These are phyloP conservation scores for Listronotus oregonensis DNA, from an alignment of 1,140 invertebrate species.

Conservation along the genomic window DNA sequence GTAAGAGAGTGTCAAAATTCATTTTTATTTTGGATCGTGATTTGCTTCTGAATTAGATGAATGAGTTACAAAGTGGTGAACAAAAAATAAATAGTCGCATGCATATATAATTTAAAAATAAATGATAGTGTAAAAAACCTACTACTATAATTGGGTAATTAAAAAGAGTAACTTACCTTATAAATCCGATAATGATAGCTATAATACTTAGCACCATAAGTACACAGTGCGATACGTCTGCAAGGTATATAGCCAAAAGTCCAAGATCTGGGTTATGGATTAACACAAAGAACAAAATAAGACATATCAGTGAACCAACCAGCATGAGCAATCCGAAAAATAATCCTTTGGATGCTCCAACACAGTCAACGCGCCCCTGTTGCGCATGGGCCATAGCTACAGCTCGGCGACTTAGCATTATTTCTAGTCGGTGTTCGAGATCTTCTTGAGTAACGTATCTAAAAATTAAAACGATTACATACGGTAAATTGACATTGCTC, in stretches of 20 bases:
- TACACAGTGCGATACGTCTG: slow-evolving; percentile 86
- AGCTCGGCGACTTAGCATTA: slow-evolving; percentile 80
- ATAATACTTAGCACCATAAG: slow-evolving; percentile 86
- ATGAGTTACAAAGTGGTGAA: too few relatives aligned
- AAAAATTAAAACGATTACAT: slow-evolving; percentile 22
- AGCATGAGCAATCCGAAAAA: slow-evolving; percentile 90
- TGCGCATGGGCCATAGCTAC: slow-evolving; percentile 79
- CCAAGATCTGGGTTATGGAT: slow-evolving; percentile 81
- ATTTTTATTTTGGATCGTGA: too few relatives aligned
- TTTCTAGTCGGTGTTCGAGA: slow-evolving; percentile 81
- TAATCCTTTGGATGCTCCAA: slow-evolving; percentile 90
- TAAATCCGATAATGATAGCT: slow-evolving; percentile 88
- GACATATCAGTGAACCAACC: slow-evolving; percentile 88
- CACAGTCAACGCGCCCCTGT: slow-evolving; percentile 85
- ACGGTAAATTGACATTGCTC: too few relatives aligned
- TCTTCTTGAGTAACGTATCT: slow-evolving; percentile 79
- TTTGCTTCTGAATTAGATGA: too few relatives aligned
- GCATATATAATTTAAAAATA: too few relatives aligned
- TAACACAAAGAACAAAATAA: slow-evolving; percentile 93
- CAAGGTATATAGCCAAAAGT: slow-evolving; percentile 84
- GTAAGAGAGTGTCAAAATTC: too few relatives aligned
- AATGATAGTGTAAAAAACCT: too few relatives aligned
- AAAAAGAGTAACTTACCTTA: slow-evolving; percentile 64
- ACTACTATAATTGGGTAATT: too few relatives aligned
- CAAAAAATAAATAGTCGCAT: too few relatives aligned